Conservation (phyloP, 2,113 vertebrate genomes). For the Plectropomus leopardus region DNA sequence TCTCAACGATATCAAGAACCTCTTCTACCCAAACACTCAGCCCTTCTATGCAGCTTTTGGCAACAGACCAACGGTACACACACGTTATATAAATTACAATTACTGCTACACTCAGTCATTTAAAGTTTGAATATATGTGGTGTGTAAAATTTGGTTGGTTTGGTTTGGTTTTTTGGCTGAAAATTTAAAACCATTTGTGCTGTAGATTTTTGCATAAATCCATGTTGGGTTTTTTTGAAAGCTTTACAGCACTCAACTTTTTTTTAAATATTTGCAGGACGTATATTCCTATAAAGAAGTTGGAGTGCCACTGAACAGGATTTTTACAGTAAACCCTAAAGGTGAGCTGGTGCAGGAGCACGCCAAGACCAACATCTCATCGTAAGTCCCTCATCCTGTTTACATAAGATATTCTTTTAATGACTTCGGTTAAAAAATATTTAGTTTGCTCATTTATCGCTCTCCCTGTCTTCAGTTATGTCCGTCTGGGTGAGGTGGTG, state of each 20-base stretch:
- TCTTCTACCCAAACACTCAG: slow-evolving; percentile 94
- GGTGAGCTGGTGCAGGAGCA: slow-evolving; percentile 97
- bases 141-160: background rate
- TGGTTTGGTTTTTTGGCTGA: fast-evolving
- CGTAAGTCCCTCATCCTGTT: slow-evolving; percentile 86
- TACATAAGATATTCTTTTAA: fast-evolving
- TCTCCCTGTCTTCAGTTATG: slow-evolving; percentile 84
- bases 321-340: slow-evolving; percentile 98
- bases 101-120: background rate
- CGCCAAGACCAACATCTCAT: slow-evolving; percentile 97
- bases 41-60: slow-evolving; percentile 98
- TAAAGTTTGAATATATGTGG: background rate
- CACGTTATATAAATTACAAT: background rate
- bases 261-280: slow-evolving; percentile 84
- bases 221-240: no score
- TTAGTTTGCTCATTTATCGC: no score
- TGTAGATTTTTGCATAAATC: background rate
- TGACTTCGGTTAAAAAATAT: background rate
- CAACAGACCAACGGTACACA: slow-evolving; percentile 92
- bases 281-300: slow-evolving; percentile 98
- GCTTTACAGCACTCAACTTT: background rate
- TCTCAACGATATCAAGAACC: slow-evolving; percentile 95
- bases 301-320: slow-evolving; percentile 94
- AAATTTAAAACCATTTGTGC: background rate
- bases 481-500: slow-evolving; percentile 94